phyloP scores from a whole-genome alignment of 2,113 vertebrate genomes.

The western clawed frog (Xenopus tropicalis) region DNA sequence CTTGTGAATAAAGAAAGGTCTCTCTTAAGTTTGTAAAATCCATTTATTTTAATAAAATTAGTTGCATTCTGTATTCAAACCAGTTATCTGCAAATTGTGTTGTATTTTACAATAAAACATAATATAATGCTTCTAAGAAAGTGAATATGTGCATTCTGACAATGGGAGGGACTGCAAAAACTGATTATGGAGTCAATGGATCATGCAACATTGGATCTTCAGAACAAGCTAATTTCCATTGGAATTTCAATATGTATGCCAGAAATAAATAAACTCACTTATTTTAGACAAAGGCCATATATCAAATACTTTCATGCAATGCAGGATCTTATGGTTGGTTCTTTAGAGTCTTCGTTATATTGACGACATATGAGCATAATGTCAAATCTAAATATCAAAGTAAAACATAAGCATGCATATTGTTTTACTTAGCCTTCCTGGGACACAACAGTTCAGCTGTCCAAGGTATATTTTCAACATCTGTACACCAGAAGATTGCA shows the following conservation, averaged over 20 bases:
- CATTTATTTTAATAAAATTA: neutral
- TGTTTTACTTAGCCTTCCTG: conserved; percentile 28
- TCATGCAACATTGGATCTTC: conserved; percentile 12
- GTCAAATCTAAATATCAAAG: conserved; percentile 44
- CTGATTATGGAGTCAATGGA: neutral
- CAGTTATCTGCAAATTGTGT: too few species aligned
- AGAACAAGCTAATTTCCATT: conserved; percentile 27
- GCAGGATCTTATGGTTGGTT: conserved; percentile 14
- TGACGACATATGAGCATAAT: conserved; percentile 42
- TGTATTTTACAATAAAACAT: neutral
- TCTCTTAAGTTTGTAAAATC: too few species aligned
- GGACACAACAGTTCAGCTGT: conserved; percentile 21
- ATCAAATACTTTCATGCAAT: conserved; percentile 13
- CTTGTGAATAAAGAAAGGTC: too few species aligned
- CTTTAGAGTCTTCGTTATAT: conserved; percentile 33
- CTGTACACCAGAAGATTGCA: conserved; percentile 27
- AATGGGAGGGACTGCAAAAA: neutral
- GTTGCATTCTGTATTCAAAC: too few species aligned
- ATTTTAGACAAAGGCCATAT: conserved; percentile 29
- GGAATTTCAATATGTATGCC: conserved; percentile 32
- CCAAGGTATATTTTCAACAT: conserved; percentile 24
- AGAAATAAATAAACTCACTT: conserved; percentile 30
- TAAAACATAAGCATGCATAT: conserved; percentile 27
- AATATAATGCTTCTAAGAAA: neutral
- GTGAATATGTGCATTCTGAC: neutral